These are phyloP conservation scores for Acleris cristana DNA, from an alignment of 2,888 invertebrate species.

Conservation along the genomic window DNA sequence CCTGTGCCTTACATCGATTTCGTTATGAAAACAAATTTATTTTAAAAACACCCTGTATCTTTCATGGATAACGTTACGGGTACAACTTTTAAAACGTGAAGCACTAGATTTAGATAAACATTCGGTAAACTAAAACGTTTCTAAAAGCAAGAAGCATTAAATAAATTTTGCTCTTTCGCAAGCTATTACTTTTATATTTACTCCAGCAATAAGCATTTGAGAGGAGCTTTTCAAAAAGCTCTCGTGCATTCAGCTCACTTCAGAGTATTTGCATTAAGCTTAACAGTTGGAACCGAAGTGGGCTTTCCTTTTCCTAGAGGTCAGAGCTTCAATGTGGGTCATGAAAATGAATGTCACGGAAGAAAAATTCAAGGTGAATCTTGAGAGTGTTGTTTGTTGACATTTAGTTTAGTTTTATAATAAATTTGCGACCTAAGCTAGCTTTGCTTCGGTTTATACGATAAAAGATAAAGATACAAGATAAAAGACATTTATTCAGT, in stretches of 20 bases:
- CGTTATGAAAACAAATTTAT: too few species aligned
- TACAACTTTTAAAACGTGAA: too few species aligned
- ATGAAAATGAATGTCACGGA: conserved; percentile 29
- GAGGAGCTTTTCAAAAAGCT: conserved; percentile 29
- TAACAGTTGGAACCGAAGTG: conserved; percentile 33
- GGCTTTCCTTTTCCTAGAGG: conserved; percentile 23
- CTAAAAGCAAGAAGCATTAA: background rate
- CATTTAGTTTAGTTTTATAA: too few species aligned
- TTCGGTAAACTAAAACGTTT: too few species aligned
- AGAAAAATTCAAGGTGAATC: conserved; percentile 29
- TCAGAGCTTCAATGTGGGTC: conserved; percentile 27
- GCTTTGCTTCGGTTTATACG: too few species aligned
- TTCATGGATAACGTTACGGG: too few species aligned
- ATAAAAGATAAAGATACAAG: too few species aligned
- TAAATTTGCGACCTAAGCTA: too few species aligned
- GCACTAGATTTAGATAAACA: too few species aligned
- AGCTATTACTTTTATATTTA: background rate
- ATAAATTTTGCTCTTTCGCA: background rate
- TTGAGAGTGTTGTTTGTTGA: conserved; percentile 6
- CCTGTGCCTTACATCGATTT: too few species aligned
- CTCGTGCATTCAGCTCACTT: conserved; percentile 18
- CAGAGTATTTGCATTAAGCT: conserved; percentile 35
- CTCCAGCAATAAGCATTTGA: background rate
- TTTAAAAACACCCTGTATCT: too few species aligned
- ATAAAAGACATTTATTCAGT: too few species aligned